Evolutionary conservation across 2,888 invertebrate species (phyloP), one percentile per base, ranked within the genome.

Genomic region (Fragum fragum): DNA sequence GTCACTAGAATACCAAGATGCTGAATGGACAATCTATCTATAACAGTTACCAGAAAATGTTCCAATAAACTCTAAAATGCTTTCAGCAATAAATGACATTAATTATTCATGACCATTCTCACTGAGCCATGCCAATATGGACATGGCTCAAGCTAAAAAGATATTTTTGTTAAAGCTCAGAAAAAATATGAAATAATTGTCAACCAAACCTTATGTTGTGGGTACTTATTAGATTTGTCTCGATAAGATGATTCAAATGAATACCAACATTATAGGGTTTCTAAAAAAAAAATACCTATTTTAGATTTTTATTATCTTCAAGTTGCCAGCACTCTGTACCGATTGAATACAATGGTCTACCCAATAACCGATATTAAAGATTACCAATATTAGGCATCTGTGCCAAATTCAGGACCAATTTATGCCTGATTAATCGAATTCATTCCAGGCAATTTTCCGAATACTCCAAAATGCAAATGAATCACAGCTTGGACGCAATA

Each of bases 11-110:
- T 23, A 57, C 57, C 23, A 57, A 57, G 57, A 14, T n/a, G 61
- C 61, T 61, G 61, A 61, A 32, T 32, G 16, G n/a, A 29, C 61
- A 61, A 32, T 61, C 59, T 28, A 59, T 59, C 28, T 32, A 32
- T 29, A 61, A 32, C 61, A 14, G 28, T 29, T 32, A 66, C 66
- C 66, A 66, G 66, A 66, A 66, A 66, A 66, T 66, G 29, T 66
- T 66, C 66, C 66, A 39, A 66, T 66, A 66, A 66, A 42, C 36
- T n/a, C 66, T 66, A 23, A 66, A 66, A 42, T 23, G 66, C 66
- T 66, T 66, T 66, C 26, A 36, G 42, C 66, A 66, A 66, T 66
- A 66, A 66, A 39, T 23, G 66, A 16, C 26, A 66, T 66, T 36
- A 66, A 66, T 42, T 66, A 66, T 66, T 39, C 66, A 66, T 66